These are phyloP conservation scores for Micrastur ruficollis DNA, from an alignment of 2,797 vertebrate genomes.

Conservation along the genomic window DNA sequence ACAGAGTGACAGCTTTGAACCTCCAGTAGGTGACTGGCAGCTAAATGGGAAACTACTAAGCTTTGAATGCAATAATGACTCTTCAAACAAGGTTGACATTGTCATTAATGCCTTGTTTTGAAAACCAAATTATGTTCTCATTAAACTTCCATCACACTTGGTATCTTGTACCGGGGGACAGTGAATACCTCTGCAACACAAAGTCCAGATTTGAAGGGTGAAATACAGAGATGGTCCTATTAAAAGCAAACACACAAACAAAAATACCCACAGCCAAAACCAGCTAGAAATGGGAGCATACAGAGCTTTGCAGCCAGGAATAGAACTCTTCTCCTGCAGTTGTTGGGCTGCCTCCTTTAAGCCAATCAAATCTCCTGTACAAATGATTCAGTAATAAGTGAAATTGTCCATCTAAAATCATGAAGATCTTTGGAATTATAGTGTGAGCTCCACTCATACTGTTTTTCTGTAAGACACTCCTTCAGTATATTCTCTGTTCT, in stretches of 20 bases:
- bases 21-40: neutral
- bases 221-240: neutral
- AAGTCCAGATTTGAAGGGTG: neutral
- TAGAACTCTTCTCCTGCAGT: neutral
- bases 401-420: neutral
- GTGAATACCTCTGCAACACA: neutral
- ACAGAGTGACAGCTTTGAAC: neutral
- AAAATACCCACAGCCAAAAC: neutral
- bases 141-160: neutral
- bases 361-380: neutral
- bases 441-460: neutral
- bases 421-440: neutral
- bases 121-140: neutral
- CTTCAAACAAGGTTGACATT: neutral
- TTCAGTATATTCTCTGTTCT: neutral
- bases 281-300: neutral
- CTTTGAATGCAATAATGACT: neutral
- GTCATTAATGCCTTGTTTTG: neutral
- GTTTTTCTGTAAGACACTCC: neutral
- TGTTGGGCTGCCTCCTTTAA: neutral
- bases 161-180: neutral
- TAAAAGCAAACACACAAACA: neutral
- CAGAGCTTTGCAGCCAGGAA: neutral
- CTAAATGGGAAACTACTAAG: neutral
- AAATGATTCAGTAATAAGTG: neutral